These are phyloP conservation scores for Beroe forskalii DNA, from an alignment of 37 sponge, comb jelly and placozoan species.

Conservation along the genomic window DNA sequence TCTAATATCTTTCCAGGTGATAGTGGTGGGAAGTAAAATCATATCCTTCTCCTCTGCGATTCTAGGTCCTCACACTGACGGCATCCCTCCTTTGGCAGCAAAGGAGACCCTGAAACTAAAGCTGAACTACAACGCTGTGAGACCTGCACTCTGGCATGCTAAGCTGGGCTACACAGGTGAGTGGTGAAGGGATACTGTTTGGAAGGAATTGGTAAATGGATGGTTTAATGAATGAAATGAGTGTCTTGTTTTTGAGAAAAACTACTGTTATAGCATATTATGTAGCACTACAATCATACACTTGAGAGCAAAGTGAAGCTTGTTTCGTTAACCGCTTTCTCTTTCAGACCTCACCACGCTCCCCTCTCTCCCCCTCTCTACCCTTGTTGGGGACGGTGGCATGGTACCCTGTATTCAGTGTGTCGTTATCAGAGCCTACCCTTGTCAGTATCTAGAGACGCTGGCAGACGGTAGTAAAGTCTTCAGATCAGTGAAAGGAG, in stretches of 20 bases:
- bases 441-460: background rate
- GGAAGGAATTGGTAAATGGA: too few species aligned
- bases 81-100: slow-evolving; percentile 24
- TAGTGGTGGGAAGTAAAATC: background rate
- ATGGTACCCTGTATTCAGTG: background rate
- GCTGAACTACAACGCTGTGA: slow-evolving; percentile 13
- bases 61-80: background rate
- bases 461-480: background rate
- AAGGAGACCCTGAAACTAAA: slow-evolving; percentile 1
- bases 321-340: too few species aligned
- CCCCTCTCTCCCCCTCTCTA: background rate
- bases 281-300: too few species aligned
- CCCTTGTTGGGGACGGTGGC: background rate
- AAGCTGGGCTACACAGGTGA: slow-evolving; percentile 19
- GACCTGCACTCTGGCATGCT: slow-evolving; percentile 7
- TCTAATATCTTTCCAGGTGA: too few species aligned
- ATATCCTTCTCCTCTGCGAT: background rate
- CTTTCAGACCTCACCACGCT: background rate
- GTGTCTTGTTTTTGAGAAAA: too few species aligned
- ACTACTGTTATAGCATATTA: too few species aligned
- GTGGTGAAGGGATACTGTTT: too few species aligned
- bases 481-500: background rate
- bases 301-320: too few species aligned
- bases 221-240: too few species aligned
- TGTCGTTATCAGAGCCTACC: slow-evolving; percentile 8